Conservation (phyloP, 92 coral and sea anemone species). For the Zoanthus solanderi region DNA sequence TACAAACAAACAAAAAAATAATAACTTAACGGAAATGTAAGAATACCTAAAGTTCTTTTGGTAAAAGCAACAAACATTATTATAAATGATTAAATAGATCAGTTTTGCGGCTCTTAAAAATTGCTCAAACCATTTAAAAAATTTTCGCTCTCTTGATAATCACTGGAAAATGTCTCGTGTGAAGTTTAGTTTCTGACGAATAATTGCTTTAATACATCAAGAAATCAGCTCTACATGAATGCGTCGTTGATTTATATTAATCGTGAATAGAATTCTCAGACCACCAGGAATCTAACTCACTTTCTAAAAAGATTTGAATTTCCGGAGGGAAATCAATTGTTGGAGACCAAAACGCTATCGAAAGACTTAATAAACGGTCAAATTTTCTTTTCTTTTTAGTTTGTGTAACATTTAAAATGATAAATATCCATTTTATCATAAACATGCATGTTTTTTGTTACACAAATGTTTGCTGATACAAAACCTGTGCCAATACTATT, state of each 20-base stretch:
- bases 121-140: too few relatives aligned
- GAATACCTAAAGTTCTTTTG: too few relatives aligned
- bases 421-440: neutral
- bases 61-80: too few relatives aligned
- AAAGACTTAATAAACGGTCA: neutral
- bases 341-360: neutral
- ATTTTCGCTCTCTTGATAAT: too few relatives aligned
- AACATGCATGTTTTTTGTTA: neutral
- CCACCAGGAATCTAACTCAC: conserved; percentile 26
- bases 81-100: too few relatives aligned
- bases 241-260: neutral
- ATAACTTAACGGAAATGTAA: too few relatives aligned
- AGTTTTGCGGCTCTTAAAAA: too few relatives aligned
- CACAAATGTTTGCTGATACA: conserved; percentile 4
- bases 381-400: neutral
- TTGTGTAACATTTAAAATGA: neutral
- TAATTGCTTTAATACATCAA: too few relatives aligned
- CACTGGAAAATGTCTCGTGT: too few relatives aligned
- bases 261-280: conserved; percentile 5
- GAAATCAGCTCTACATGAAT: neutral
- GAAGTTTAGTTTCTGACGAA: too few relatives aligned
- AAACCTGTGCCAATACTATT: conserved; percentile 7
- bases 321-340: conserved; percentile 24
- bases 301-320: neutral
- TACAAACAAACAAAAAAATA: too few relatives aligned